A percentile compares a stretch with the other conserved stretches of the same genome.
phyloP scores from a whole-genome alignment of 2,888 invertebrate genomes.

The Parochlus steinenii region DNA sequence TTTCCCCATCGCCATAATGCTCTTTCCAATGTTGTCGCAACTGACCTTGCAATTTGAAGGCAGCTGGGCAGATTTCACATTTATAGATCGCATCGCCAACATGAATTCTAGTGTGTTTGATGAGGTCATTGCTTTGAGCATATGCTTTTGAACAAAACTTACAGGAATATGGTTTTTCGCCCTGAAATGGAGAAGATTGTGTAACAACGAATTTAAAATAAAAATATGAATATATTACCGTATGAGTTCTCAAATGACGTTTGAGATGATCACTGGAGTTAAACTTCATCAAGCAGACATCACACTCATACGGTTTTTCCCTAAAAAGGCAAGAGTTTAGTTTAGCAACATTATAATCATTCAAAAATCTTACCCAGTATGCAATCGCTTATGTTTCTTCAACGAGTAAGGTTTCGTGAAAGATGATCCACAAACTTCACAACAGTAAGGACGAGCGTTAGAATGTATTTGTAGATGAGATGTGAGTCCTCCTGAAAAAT shows the following conservation, averaged over 20 bases:
- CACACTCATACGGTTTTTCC: constrained; percentile 1
- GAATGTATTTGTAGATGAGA: constrained; percentile 2
- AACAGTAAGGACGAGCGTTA: neutral
- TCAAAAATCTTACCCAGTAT: constrained; percentile 1
- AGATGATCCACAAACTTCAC: constrained; percentile 3
- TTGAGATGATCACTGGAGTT: constrained; percentile 5
- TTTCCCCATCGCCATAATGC: too few relatives aligned
- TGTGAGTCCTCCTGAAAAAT: too few relatives aligned
- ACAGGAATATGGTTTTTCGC: constrained; percentile 10
- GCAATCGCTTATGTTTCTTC: constrained; percentile 6
- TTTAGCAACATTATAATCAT: too few relatives aligned
- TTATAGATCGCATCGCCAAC: constrained; percentile 3
- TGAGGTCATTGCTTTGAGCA: constrained; percentile 8
- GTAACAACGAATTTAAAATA: too few relatives aligned
- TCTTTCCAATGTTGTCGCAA: constrained; percentile 5
- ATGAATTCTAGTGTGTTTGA: constrained; percentile 11
- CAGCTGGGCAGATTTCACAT: constrained; percentile 5
- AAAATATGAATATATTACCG: too few relatives aligned
- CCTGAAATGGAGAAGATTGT: too few relatives aligned
- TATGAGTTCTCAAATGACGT: constrained; percentile 8
- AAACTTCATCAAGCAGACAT: neutral
- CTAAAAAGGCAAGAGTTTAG: neutral
- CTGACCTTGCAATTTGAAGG: constrained; percentile 3
- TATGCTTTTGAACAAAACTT: constrained; percentile 6
- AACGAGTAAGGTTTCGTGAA: constrained; percentile 9